Base-by-base conservation (phyloP, 2,888 invertebrate genomes). In the Pollenia griseotomentosa region DNA sequence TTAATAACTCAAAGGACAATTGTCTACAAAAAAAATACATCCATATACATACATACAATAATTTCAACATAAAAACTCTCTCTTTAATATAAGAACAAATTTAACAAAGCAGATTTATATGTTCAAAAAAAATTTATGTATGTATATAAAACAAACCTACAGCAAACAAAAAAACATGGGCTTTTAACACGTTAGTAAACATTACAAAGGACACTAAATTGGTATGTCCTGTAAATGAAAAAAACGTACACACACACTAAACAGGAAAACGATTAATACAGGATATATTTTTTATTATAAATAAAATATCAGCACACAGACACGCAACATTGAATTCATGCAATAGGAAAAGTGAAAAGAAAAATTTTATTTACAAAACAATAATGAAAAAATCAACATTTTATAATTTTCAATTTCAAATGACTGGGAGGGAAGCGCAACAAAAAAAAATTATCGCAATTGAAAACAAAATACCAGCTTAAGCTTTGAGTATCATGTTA, bases 131-230 rank as follows among this genome's bases (percentile, higher is more conserved):
- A 59, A 19, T 3, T 23, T 23, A 23, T n/a, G 66, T 2, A 16
- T 11, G 4, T 61, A 63, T 12, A 44, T 40, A 46, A 12, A 61
- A 23, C 70, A 70, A 57, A 59, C 46, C 42, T 16, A 51, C 11
- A 63, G 46, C 44, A 59, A 33, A 51, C 5, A 23, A 61, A 70
- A 88, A 91, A 88, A 89, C 89, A 92, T 90, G 91, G 89, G 90
- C 90, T 90, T 91, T 91, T 91, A 89, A 91, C 92, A 92, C 92
- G 92, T 91, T 88, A 91, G 87, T 89, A 82, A 89, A 89, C 90
- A 90, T 91, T 90, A 89, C 89, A 90, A 90, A 89, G 89, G 90
- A 89, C 89, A 89, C 89, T 91, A 90, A 92, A 92, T 92, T 91
- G 92, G 90, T 89, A 90, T 91, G 91, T 91, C 89, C 89, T 86